phyloP scores from a whole-genome alignment of 2,888 invertebrate species.

The Entomobrya multifasciata region DNA sequence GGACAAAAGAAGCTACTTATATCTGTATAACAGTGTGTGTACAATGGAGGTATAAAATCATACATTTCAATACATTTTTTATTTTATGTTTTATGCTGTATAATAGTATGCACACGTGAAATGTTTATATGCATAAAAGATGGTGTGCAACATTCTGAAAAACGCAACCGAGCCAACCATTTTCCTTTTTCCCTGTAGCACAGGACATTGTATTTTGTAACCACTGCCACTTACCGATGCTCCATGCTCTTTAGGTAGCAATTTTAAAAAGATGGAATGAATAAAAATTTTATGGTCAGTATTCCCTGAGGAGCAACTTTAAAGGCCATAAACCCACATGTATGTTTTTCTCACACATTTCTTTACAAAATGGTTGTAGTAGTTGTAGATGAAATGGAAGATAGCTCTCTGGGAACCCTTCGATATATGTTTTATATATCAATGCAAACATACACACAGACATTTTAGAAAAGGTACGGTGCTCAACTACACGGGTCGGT shows the following conservation, averaged over 20 bases:
- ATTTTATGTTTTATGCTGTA: too few species aligned
- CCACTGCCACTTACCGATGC: neutral
- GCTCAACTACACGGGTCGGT: neutral
- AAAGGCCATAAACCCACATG: slow-evolving; percentile 57
- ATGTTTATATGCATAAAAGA: too few species aligned
- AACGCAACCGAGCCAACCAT: too few species aligned
- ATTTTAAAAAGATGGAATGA: slow-evolving; percentile 59
- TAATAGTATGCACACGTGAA: too few species aligned
- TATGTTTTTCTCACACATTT: slow-evolving; percentile 48
- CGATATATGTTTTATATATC: slow-evolving; percentile 19
- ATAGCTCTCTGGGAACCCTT: slow-evolving; percentile 22
- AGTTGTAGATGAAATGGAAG: slow-evolving; percentile 15
- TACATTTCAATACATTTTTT: too few species aligned
- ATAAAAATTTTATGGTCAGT: slow-evolving; percentile 58
- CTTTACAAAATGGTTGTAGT: neutral
- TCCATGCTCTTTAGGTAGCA: neutral
- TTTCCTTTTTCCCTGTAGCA: too few species aligned
- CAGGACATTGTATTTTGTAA: neutral
- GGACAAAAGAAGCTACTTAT: too few species aligned
- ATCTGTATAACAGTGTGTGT: too few species aligned
- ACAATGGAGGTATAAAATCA: too few species aligned
- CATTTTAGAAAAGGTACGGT: neutral
- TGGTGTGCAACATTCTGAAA: too few species aligned
- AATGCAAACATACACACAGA: slow-evolving; percentile 2
- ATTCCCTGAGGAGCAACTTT: slow-evolving; percentile 61